Base-by-base conservation (phyloP, 2,888 invertebrate genomes). In the Tenthredo mesomela region DNA sequence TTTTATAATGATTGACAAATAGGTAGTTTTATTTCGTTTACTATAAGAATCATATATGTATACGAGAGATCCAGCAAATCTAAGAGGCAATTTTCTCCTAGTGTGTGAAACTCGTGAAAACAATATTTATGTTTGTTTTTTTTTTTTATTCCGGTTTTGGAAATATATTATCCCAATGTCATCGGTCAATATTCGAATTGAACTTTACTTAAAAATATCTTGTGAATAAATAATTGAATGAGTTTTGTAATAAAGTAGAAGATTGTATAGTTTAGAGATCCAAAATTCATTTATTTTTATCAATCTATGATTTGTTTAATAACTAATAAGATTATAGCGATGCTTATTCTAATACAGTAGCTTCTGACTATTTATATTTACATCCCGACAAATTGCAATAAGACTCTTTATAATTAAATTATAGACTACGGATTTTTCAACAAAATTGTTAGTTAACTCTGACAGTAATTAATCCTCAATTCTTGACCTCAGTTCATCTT, bases 341-440 rank as follows among this genome's bases (percentile, higher is more conserved):
- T 70, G 9, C 40, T 50, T 29, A 43, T 47, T 47, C 47, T 21
- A 70, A 70, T 82, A 82, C 67, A 82, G 25, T 80, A 61, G 61
- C 18, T 61, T 21, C 40, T 61, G 43, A 82, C 37, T 82, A 67
- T 82, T 82, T 82, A 67, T 82, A 67, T 82, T 82, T 82, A 67
- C 82, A 82, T 47, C 82, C 50, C 18, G 70, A 50, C 37, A 21
- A 82, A 29, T n/a, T 82, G 67, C n/a, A 82, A 82, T 21, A 29
- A 67, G 43, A 82, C n/a, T 67, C 40, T 10, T 61, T 65, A 29
- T 15, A 78, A 78, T 43, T 65, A 43, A 65, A 65, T 82, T 82
- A 40, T 25, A 58, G 37, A 25, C 65, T 65, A 82, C 5, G 21
- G 33, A 54, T 58, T 58, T 58, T 21, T n/a, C 78, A 29, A 54